Conservation (phyloP, 2,797 vertebrate genomes). For the Champsocephalus esox region DNA sequence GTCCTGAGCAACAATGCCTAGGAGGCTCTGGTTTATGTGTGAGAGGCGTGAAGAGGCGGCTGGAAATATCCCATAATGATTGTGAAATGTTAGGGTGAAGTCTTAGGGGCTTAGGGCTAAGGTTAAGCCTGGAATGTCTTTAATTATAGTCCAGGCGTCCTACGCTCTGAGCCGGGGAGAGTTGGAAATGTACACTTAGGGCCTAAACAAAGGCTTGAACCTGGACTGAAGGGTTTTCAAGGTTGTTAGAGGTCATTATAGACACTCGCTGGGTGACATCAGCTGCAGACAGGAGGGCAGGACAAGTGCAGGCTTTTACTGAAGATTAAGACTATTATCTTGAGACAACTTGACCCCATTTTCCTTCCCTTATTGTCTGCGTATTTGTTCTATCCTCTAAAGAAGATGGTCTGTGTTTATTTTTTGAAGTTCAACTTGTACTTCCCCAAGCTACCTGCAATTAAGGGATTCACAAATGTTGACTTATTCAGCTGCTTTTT, state of each 20-base stretch:
- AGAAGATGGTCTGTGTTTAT: slow-evolving; percentile 6
- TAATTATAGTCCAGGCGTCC: slow-evolving; percentile 79
- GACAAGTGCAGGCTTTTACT: slow-evolving; percentile 12
- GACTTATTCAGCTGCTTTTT: slow-evolving; percentile 21
- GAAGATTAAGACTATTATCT: slow-evolving; percentile 11
- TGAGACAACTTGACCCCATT: slow-evolving; percentile 10
- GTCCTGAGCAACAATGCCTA: slow-evolving; percentile 36
- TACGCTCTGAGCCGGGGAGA: slow-evolving; percentile 45
- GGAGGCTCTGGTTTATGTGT: slow-evolving; percentile 39
- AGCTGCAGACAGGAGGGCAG: slow-evolving; percentile 27
- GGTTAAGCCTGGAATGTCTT: slow-evolving; percentile 83
- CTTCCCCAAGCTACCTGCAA: slow-evolving; percentile 27
- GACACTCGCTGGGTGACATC: slow-evolving; percentile 20
- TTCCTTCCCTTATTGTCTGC: background rate
- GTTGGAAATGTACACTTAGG: slow-evolving; percentile 43
- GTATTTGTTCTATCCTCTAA: background rate
- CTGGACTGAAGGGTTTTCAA: slow-evolving; percentile 34
- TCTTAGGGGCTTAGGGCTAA: slow-evolving; percentile 69
- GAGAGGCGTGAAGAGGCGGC: slow-evolving; percentile 59
- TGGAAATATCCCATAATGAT: slow-evolving; percentile 75
- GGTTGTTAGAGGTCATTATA: slow-evolving; percentile 40
- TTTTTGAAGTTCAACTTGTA: slow-evolving; percentile 13
- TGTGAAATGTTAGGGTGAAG: slow-evolving; percentile 74
- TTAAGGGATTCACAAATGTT: slow-evolving; percentile 47
- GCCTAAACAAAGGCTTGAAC: slow-evolving; percentile 61